Base-by-base conservation (phyloP, 2,797 vertebrate species). In the Betta splendens region DNA sequence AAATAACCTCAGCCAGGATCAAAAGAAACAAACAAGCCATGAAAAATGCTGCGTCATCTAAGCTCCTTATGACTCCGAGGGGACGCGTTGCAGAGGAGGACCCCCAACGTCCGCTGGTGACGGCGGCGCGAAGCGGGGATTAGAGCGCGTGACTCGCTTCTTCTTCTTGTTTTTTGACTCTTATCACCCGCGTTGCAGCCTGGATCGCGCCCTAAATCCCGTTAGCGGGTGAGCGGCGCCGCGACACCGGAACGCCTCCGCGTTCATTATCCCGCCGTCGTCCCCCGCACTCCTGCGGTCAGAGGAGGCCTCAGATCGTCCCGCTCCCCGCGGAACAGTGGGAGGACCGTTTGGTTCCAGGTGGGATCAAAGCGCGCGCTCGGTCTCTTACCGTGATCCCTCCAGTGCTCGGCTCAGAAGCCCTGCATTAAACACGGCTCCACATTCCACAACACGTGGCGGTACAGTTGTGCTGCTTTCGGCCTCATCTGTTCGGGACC, bases 161-260 rank as follows among this genome's bases (percentile, higher is more conserved):
- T 68, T 58, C 3, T 63, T 73, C 64, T 81, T 84, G 79, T 86
- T 80, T 79, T n/a, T 61, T 71, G 28, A 75, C 74, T 83, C 64
- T 79, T 84, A 83, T 84, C 80, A 78, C 69, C 62, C 54, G 51
- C 72, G 37, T 60, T 61, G 64, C 85, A 85, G 82, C 77, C 78
- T 77, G 72, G 75, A 83, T 79, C 60, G 36, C 45, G 52, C 39
- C 44, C 42, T 46, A 81, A 86, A 86, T 85, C 83, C 81, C 64
- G 78, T 85, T 80, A 84, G 81, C 42, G 67, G 37, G 15, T 64
- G 59, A 72, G 72, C 74, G 68, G 66, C 56, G 35, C 37, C 66
- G 75, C 59, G 53, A 73, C 29, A 66, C 51, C 36, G 36, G 76
- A 81, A 74, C 73, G 67, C 58, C 64, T 54, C 37, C 69, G 70